phyloP scores from a whole-genome alignment of 2,888 invertebrate species.

The Drosophila atripex region DNA sequence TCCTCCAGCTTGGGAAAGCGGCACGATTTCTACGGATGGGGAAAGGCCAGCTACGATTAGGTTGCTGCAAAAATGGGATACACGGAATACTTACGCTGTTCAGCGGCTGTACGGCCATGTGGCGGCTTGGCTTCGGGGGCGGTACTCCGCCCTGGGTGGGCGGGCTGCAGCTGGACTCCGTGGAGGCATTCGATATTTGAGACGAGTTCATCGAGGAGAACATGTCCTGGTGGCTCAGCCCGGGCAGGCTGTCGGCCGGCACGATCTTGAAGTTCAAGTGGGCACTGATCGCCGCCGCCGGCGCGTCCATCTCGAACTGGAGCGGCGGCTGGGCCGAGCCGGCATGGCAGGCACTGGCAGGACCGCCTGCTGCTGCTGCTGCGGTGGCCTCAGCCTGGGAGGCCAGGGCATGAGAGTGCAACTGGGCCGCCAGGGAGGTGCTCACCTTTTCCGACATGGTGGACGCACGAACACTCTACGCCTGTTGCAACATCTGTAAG shows the following conservation, averaged over 20 bases:
- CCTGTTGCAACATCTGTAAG: constrained; percentile 54
- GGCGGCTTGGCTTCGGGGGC: constrained; percentile 62
- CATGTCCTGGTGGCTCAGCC: constrained; percentile 71
- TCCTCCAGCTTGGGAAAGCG: constrained; percentile 96
- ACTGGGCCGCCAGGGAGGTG: constrained; percentile 63
- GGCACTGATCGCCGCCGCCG: constrained; percentile 71
- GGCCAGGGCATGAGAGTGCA: constrained; percentile 65
- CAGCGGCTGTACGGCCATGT: constrained; percentile 68
- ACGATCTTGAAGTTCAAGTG: constrained; percentile 81
- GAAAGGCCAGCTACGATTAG: background rate
- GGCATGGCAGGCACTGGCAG: constrained; percentile 6
- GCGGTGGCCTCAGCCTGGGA: constrained; percentile 28
- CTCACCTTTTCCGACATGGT: constrained; percentile 81
- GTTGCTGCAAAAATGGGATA: background rate
- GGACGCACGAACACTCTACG: constrained; percentile 32
- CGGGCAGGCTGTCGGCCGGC: constrained; percentile 65
- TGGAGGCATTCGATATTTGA: constrained; percentile 83
- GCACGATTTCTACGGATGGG: constrained; percentile 83
- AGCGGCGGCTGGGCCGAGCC: constrained; percentile 30
- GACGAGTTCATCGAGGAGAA: constrained; percentile 84
- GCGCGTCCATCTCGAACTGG: constrained; percentile 65
- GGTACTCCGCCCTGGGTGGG: constrained; percentile 40
- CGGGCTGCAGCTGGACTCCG: constrained; percentile 75
- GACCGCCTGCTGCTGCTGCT: background rate
- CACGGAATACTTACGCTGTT: constrained; percentile 57